Evolutionary conservation across 2,797 vertebrate genomes (phyloP), one percentile per base, ranked within the genome.

Genomic region (Coregonus sp.): DNA sequence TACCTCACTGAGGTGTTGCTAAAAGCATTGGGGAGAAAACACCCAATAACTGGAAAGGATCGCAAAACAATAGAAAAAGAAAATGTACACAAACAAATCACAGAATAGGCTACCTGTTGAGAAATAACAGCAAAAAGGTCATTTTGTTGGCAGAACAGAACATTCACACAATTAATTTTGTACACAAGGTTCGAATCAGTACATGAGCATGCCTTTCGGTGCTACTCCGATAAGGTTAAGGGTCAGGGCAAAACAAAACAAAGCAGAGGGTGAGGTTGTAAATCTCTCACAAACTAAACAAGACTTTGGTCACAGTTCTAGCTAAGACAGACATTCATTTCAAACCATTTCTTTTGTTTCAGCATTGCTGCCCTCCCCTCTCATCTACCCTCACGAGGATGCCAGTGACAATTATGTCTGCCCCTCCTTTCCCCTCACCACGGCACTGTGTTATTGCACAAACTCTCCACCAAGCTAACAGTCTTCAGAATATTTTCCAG

Each of bases 251-350:
- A 51, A n/a, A 25, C 4, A 47, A 40, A 69, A 69, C 67, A 18
- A 35, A 35, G 31, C 67, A 33, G 16, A 16, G 16, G 33, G 18
- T 14, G 18, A 14, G 65, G 65, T 54, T 56, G 33, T 72, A 54
- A 14, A 5, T 67, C 12, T 31, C 33, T 40, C 37, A 63, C 31
- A 25, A 25, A 72, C 71, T 56, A 35, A 72, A 72, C 51, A 35
- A 33, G 71, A 56, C 51, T 72, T 72, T 72, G 71, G 71, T 72
- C 71, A 54, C 71, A 72, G 72, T 74, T 63, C n/a, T 63, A 63
- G n/a, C 33, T 15, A 63, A 35, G 7, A 61, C 35, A 65, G 56
- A 74, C 56, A 74, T 74, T 65, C 12, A 63, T 74, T 63, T 63
- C 25, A 74, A 74, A 74, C 54, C 11, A 61, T 61, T 73, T 31